Base-by-base conservation (phyloP, 1,140 invertebrate genomes). In the Microplitis demolitor region DNA sequence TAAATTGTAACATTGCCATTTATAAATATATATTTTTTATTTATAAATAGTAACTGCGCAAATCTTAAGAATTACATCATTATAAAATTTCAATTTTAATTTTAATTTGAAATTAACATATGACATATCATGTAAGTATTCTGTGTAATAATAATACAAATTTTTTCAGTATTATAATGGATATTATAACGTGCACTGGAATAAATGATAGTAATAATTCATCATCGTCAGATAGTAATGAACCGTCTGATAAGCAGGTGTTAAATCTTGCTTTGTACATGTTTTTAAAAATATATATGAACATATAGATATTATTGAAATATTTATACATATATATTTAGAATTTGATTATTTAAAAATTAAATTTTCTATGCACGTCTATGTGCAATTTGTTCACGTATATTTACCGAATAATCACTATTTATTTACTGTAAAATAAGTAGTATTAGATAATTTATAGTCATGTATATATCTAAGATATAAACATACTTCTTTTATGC, bases 171-270 rank as follows among this genome's bases (percentile, higher is more conserved):
- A 31, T 61, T 69, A 74, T 31, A 63, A 67, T 66, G 69, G 69
- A 64, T 69, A 24, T 64, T 31, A 33, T 51, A 11, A 9, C 39
- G 39, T 45, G 39, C 33, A 58, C 33, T 63, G 24, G 11, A 39
- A 33, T 34, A 13, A 37, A 63, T 54, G 35, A 51, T 71, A 13
- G 31, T 66, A 51, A 4, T 39, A 56, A 66, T 51, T 64, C 64
- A 67, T 67, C 74, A 60, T 73, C 69, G 66, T 64, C 33, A 61
- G 66, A 51, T 58, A 37, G 34, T 39, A 69, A 75, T 53, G 67
- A 73, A 69, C 67, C 71, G 33, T 58, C 71, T 54, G 72, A 74
- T 56, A 78, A 78, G 50, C 74, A 78, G 77, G 77, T 78, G 4
- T 66, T 31, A 16, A 6, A 13, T 58, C 39, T 58, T 50, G 24